Conservation (phyloP, 1,140 invertebrate genomes). For the Drosophila takahashii region DNA sequence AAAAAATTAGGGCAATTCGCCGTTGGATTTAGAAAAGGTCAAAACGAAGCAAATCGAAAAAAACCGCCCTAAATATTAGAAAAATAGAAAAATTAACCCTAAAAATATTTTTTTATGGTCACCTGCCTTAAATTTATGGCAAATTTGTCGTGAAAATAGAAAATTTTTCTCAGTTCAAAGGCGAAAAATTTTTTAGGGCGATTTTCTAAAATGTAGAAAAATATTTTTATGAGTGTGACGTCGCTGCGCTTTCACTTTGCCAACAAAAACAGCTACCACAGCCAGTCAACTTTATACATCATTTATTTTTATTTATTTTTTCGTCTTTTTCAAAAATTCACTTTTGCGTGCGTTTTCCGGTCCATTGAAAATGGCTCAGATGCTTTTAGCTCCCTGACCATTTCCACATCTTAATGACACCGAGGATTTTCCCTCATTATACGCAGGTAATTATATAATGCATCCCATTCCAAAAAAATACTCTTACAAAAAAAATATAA, state of each 20-base stretch:
- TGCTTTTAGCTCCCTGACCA: constrained; percentile 40
- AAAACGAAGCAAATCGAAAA: too few relatives aligned
- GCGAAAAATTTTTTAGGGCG: too few relatives aligned
- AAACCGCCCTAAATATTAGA: too few relatives aligned
- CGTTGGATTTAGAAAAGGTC: too few relatives aligned
- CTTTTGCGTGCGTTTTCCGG: constrained; percentile 74
- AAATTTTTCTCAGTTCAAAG: too few relatives aligned
- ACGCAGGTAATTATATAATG: constrained; percentile 45
- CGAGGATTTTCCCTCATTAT: constrained; percentile 73
- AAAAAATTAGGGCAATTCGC: too few relatives aligned
- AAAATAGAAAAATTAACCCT: too few relatives aligned
- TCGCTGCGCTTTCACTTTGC: constrained; percentile 75
- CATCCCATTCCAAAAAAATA: constrained; percentile 6
- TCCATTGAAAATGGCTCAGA: constrained; percentile 73
- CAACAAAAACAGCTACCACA: constrained; percentile 26
- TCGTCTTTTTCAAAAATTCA: constrained; percentile 64
- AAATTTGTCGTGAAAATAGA: too few relatives aligned
- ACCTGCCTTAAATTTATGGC: too few relatives aligned
- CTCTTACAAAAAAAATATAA: constrained; percentile 8
- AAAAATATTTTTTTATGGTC: too few relatives aligned
- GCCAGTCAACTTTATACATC: constrained; percentile 52
- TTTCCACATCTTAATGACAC: constrained; percentile 39
- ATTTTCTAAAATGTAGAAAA: too few relatives aligned
- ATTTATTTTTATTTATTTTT: constrained; percentile 68
- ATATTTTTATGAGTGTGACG: too few relatives aligned